phyloP scores from a whole-genome alignment of 2,888 invertebrate genomes.

The Diarsia rubi region DNA sequence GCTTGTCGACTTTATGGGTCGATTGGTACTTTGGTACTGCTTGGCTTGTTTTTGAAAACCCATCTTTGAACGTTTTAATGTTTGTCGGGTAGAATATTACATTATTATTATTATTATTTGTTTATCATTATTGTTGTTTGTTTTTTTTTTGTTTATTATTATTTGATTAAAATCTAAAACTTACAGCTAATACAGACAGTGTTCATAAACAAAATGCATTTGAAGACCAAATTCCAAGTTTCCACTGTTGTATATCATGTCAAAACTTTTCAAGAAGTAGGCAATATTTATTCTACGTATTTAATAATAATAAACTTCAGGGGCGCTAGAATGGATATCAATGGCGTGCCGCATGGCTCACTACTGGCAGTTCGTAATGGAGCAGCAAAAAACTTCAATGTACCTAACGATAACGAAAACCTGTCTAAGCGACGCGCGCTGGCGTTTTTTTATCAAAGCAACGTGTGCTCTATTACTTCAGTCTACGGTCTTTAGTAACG shows the following conservation, averaged over 20 bases:
- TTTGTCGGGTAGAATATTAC: background rate
- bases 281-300: background rate
- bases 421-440: constrained; percentile 24
- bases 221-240: no score
- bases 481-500: no score
- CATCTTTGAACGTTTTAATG: background rate
- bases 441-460: constrained; percentile 12
- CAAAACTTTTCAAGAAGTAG: background rate
- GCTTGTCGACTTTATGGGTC: background rate
- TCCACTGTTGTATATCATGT: no score
- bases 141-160: no score
- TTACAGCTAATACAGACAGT: no score
- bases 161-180: no score
- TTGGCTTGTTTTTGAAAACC: background rate
- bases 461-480: constrained; percentile 45
- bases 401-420: constrained; percentile 45
- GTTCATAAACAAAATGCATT: no score
- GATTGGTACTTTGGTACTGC: background rate
- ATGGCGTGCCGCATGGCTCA: constrained; percentile 10
- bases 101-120: no score
- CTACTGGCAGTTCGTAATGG: background rate
- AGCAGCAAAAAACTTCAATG: constrained; percentile 35
- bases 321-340: background rate
- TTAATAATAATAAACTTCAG: background rate
- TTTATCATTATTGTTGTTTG: no score